Evolutionary conservation across 2,888 invertebrate genomes (phyloP), one percentile per base, ranked within the genome.

Genomic region (Alviniconcha strummeri): DNA sequence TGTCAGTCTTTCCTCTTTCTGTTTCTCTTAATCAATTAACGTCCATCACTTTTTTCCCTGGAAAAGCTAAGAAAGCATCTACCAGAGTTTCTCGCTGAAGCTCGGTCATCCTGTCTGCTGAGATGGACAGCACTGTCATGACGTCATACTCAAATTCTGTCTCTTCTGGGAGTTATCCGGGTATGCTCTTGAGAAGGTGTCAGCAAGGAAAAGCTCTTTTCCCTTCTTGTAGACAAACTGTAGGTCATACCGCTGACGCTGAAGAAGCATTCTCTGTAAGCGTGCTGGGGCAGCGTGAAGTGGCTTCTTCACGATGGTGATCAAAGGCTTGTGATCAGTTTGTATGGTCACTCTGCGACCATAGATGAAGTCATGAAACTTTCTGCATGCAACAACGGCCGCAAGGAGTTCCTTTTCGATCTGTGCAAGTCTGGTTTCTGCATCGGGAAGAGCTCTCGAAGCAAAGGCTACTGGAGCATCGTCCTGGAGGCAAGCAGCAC

Each of bases 221-320:
- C 87, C 88, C 72, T 84, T 85, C 54, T 60, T 80, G 72, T 87
- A 84, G n/a, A 80, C 64, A 13, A 86, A 72, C 11, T 52, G 56
- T 36, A 84, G 77, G 52, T 86, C 81, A 81, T 86, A 88, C 6
- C 83, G 55, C 75, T 88, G 87, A 6, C 87, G 69, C 60, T 83
- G 71, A 9, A 86, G 79, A 15, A 86, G 80, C 83, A 87, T 82
- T 52, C 85, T 19, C 60, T 87, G 86, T 17, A 87, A 76, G 15
- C 87, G 56, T 13, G 85, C 83, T 79, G 86, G 81, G 36, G 84
- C 84, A n/a, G 81, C 69, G 17, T 57, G 67, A 7, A 86, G 82
- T 5, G 83, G 83, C 81, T 86, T 85, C 5, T 76, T 55, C n/a
- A 56, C 56, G n/a, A 76, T 76, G 17, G 3, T 56, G 76, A 56